These are phyloP conservation scores for Neolamprologus kungweensis DNA, from an alignment of 2,113 vertebrate species.

Conservation along the genomic window DNA sequence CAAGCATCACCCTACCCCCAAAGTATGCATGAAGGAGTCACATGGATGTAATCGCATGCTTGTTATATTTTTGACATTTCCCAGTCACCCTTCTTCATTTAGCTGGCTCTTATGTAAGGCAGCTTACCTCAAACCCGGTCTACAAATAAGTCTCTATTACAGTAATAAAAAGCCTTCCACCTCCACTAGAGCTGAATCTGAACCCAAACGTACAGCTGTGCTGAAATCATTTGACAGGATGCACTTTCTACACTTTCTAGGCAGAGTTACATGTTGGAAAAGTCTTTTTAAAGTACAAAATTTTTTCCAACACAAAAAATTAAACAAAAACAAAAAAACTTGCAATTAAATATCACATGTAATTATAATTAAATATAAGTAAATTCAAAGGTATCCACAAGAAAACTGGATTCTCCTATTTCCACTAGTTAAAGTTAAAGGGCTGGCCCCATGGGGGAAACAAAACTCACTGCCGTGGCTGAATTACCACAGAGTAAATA, in stretches of 20 bases:
- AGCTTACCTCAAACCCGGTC: slow-evolving; percentile 14
- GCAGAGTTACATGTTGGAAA: not conserved
- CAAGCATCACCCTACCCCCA: not conserved
- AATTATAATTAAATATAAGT: not conserved
- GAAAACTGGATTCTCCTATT: not conserved
- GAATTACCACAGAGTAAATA: not conserved
- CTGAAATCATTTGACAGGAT: not conserved
- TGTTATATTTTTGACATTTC: slow-evolving; percentile 21
- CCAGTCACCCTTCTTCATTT: slow-evolving; percentile 16
- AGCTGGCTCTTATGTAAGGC: slow-evolving; percentile 22
- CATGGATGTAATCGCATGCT: slow-evolving; percentile 11
- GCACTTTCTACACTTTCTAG: not conserved
- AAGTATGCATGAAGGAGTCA: not conserved
- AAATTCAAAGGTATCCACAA: not conserved
- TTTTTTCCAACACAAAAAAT: not conserved
- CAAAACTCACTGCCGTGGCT: not conserved
- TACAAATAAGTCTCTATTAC: not conserved
- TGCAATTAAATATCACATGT: not conserved
- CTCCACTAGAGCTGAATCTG: not conserved
- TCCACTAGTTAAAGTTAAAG: not conserved
- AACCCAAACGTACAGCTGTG: not conserved
- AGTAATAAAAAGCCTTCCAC: not conserved
- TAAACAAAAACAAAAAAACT: not conserved
- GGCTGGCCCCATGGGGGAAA: not conserved
- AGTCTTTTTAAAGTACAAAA: not conserved